Evolutionary conservation across 2,113 vertebrate species (phyloP), one percentile per base, ranked within the genome.

Genomic region (Hippocampus comes): DNA sequence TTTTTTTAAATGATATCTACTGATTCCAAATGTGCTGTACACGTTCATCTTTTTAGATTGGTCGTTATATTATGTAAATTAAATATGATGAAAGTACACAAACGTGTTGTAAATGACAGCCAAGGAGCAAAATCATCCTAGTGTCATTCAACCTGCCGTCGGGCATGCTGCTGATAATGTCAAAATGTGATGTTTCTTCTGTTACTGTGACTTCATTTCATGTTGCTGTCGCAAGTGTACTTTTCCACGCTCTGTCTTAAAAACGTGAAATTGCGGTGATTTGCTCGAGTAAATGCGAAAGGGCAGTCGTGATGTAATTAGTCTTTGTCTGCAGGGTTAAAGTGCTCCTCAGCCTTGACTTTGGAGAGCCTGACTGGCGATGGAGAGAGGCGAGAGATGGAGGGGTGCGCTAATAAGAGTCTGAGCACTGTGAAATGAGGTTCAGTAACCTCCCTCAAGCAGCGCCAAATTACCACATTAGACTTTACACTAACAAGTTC

Each of bases 251-350:
- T 21, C 9, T 41, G 9, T 20, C 41, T 64, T 63, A 18, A 69
- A 61, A 63, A 49, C 75, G 70, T 65, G 41, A 65, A 69, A 60
- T 88, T 79, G 46, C 66, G 75, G 66, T 56, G 68, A 79, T 82
- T 67, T 87, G 71, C 38, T 41, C 61, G 77, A 76, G 76, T 84
- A 70, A 85, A 78, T 73, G n/a, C 25, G 48, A 86, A 82, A 85
- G 76, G 73, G 73, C 74, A 77, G 63, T 59, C 51, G 20, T 56
- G 74, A 14, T 74, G 77, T 86, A 85, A 89, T 88, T 86, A 87
- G 85, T 87, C 66, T 67, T 7, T 41, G 74, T 74, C 75, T n/a
- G 59, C 23, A 73, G n/a, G 49, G 34, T 63, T 63, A 51, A 27
- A 81, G 79, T 17, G 76, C 30, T 80, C 78, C 15, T 75, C 81